Percentiles rank a stretch among this genome's conserved stretches.
Evolutionary conservation across 2,888 invertebrate species (phyloP).

Genomic region (Azorinus chamasolen): DNA sequence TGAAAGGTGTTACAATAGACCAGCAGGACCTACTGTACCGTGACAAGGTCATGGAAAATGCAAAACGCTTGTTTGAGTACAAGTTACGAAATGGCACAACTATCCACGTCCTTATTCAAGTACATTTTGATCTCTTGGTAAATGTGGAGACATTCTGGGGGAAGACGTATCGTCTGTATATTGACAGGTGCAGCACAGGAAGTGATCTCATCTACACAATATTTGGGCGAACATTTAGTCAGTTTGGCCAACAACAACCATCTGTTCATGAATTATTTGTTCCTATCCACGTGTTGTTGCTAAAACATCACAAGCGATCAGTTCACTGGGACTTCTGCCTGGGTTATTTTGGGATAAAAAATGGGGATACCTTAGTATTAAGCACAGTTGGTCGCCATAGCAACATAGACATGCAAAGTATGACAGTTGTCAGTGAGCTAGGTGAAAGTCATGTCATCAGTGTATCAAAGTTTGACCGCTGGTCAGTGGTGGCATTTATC

Average conservation of each 20-base stretch:
- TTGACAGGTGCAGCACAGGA: constrained; percentile 77
- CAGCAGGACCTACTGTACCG: constrained; percentile 76
- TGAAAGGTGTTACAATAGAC: constrained; percentile 75
- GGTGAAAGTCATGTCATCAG: constrained; percentile 64
- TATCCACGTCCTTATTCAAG: constrained; percentile 74
- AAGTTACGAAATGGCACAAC: constrained; percentile 67
- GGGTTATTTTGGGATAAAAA: constrained; percentile 69
- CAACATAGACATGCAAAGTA: constrained; percentile 68
- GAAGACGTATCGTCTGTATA: constrained; percentile 76
- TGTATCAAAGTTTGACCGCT: constrained; percentile 78
- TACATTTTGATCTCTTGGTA: constrained; percentile 71
- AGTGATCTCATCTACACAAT: constrained; percentile 73
- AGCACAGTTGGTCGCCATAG: constrained; percentile 78
- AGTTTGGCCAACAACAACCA: constrained; percentile 67
- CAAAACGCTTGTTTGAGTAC: constrained; percentile 73
- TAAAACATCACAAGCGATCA: constrained; percentile 67
- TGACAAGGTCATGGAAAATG: constrained; percentile 75
- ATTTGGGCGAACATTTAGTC: constrained; percentile 74
- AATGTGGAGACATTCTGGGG: constrained; percentile 83
- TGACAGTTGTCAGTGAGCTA: constrained; percentile 68
- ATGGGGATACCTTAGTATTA: constrained; percentile 69
- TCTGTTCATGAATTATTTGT: constrained; percentile 75
- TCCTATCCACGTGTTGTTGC: constrained; percentile 74
- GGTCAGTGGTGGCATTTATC: constrained; percentile 80
- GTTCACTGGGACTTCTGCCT: constrained; percentile 77